Conservation (phyloP, 2,113 vertebrate species). For the Chelonoidis abingdonii region DNA sequence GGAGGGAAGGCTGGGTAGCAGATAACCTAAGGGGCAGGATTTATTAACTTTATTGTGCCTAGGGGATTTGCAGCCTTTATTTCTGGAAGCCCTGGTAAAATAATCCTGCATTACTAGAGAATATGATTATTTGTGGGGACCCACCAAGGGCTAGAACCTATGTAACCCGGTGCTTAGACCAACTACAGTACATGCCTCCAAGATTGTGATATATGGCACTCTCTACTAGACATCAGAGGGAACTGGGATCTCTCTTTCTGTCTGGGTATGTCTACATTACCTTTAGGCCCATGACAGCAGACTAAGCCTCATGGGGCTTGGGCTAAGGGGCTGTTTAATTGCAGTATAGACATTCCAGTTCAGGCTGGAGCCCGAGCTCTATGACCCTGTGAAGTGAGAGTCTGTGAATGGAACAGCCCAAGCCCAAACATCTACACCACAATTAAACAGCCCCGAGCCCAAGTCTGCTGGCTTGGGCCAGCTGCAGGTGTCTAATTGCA, state of each 20-base stretch:
- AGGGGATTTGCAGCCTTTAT: background rate
- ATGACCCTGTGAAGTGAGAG: background rate
- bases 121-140: background rate
- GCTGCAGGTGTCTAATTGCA: background rate
- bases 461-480: background rate
- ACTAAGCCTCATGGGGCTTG: background rate
- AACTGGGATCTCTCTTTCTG: background rate
- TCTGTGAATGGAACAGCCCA: too few relatives aligned
- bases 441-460: background rate
- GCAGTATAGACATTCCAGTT: background rate
- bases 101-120: background rate
- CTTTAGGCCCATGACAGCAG: background rate
- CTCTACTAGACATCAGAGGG: background rate
- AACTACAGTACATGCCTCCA: background rate
- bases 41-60: background rate
- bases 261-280: background rate
- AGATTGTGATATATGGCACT: background rate
- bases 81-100: background rate
- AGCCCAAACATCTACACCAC: background rate
- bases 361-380: background rate
- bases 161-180: fast-evolving
- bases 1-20: background rate
- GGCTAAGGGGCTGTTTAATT: background rate
- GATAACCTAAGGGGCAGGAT: background rate
- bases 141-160: background rate